Evolutionary conservation across 1,140 invertebrate species (phyloP), one percentile per base, ranked within the genome.

Genomic region (Rhynchophorus ferrugineus): DNA sequence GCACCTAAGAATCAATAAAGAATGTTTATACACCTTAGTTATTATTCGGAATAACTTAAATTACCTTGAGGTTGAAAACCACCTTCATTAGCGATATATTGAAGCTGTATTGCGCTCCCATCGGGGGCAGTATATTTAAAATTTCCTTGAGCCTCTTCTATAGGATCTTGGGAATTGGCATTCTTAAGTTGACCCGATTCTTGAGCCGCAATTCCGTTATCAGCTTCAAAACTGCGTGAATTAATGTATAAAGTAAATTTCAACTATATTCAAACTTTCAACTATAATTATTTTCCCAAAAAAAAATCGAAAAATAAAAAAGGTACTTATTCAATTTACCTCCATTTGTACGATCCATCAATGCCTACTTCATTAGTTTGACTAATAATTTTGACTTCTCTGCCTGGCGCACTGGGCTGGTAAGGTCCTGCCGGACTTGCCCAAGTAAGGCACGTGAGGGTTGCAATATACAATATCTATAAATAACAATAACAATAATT

Each of bases 111-210:
- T 11, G 69, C 64, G 2, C 69, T 68, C 3, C 78, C 79, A 43
- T 80, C 74, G 7, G 75, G 73, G 38, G 71, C 72, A 11, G 71
- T 75, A 66, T 80, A 81, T 18, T 69, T 61, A 66, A 56, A 62
- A 1, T 71, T 60, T 2, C 63, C 63, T 45, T 59, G 51, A 17
- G 60, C 63, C 41, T 60, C 61, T 44, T 57, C 60, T 7, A 73
- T 72, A 49, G 57, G 44, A 16, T 58, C 57, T 42, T 48, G 38
- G 6, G 49, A 47, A 29, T 53, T 49, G n/a, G 68, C 58, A 54
- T 79, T 77, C 61, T 77, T 78, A 48, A 79, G 69, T 48, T 76
- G 69, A 0, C 78, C 84, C 46, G 74, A 68, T 63, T 85, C 82
- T 57, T 79, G 69, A 8, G 73, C 74, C 1, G 74, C 67, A 14